Evolutionary conservation across 64 coral and sea anemone genomes (phyloP).

Genomic region (Pocillopora verrucosa): DNA sequence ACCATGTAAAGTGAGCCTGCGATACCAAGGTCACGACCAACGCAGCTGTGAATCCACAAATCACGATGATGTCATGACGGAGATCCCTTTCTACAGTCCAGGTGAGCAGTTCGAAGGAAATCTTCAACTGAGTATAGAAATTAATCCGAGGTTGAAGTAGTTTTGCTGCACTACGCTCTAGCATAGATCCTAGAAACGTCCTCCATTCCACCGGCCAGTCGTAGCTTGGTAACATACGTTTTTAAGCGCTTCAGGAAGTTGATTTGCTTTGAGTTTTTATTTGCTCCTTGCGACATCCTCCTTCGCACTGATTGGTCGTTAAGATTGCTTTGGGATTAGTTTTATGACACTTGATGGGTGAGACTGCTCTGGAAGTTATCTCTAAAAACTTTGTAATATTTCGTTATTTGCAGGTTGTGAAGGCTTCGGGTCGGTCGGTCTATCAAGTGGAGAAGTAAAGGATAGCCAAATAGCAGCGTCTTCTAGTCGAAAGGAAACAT

Average conservation of each 20-base stretch:
- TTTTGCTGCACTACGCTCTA: background rate
- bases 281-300: too few relatives aligned
- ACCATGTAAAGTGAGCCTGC: background rate
- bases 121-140: background rate
- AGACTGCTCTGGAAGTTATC: too few relatives aligned
- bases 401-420: background rate
- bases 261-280: too few relatives aligned
- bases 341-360: too few relatives aligned
- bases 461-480: conserved; percentile 6
- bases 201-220: too few relatives aligned
- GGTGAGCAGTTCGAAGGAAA: background rate
- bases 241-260: too few relatives aligned
- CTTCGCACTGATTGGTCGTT: too few relatives aligned
- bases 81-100: conserved; percentile 3
- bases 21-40: background rate
- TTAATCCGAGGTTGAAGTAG: background rate
- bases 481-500: background rate
- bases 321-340: too few relatives aligned
- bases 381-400: background rate
- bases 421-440: background rate
- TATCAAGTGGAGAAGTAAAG: background rate
- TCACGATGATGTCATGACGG: background rate
- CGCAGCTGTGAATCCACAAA: background rate
- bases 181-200: too few relatives aligned
- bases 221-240: too few relatives aligned